These are phyloP conservation scores for Erinaceus europaeus DNA, from an alignment of 2,113 vertebrate species.

Conservation along the genomic window DNA sequence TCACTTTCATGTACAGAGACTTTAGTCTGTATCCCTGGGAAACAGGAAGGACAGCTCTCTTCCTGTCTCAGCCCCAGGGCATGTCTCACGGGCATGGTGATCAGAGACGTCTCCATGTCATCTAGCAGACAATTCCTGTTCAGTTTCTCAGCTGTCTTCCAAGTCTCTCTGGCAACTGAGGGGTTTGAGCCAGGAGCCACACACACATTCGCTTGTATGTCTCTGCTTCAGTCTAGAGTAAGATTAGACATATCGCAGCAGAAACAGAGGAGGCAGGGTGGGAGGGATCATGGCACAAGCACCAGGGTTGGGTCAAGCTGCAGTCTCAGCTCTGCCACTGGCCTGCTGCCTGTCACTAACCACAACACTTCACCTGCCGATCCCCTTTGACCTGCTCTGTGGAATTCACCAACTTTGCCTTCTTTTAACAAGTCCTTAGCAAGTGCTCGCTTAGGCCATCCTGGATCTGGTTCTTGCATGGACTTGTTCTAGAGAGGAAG, in stretches of 20 bases:
- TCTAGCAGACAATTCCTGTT: neutral
- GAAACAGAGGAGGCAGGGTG: neutral
- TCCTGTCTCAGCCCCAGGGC: neutral
- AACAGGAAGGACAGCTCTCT: neutral
- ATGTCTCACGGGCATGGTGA: neutral
- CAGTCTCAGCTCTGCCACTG: neutral
- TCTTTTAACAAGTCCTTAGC: neutral
- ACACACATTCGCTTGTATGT: neutral
- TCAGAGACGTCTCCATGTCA: neutral
- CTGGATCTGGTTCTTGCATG: neutral
- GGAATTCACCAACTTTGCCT: neutral
- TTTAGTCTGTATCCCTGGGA: neutral
- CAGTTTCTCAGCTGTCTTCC: neutral
- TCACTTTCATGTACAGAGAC: neutral
- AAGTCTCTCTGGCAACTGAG: neutral
- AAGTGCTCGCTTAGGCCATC: neutral
- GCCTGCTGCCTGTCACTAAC: neutral
- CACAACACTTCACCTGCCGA: neutral
- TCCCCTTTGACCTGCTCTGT: no score
- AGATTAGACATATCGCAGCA: neutral
- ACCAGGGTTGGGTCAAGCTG: neutral
- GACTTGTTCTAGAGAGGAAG: conserved; percentile 7
- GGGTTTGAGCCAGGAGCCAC: neutral
- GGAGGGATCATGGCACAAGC: neutral
- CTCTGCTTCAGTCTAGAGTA: neutral